These are phyloP conservation scores for Amphimedon queenslandica DNA, from an alignment of 37 sponge, comb jelly and placozoan genomes.

Conservation along the genomic window DNA sequence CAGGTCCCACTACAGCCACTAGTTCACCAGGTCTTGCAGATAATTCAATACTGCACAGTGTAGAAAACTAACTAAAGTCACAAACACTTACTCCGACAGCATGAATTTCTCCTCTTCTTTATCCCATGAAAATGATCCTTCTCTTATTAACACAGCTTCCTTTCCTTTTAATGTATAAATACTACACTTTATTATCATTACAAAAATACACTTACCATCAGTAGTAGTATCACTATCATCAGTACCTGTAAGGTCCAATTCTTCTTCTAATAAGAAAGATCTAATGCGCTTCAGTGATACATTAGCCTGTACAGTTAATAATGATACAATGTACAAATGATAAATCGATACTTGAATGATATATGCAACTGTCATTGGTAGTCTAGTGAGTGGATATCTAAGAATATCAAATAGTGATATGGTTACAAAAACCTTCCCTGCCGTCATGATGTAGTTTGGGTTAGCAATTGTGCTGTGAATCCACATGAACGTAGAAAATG, in stretches of 20 bases:
- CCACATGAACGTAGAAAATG: slow-evolving; percentile 68
- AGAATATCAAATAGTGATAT: slow-evolving; percentile 83
- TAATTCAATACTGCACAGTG: too few relatives aligned
- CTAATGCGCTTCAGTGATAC: slow-evolving; percentile 72
- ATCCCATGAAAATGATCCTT: slow-evolving; percentile 59
- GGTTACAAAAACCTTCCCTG: slow-evolving; percentile 75
- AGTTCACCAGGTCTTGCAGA: too few relatives aligned
- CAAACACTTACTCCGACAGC: too few relatives aligned
- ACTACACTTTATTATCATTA: neutral
- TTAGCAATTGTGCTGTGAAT: neutral
- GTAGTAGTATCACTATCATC: slow-evolving; percentile 13
- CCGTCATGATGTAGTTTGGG: slow-evolving; percentile 48
- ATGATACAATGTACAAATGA: too few relatives aligned
- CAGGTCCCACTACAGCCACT: slow-evolving; percentile 86
- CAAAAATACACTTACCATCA: neutral
- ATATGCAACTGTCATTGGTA: slow-evolving; percentile 55
- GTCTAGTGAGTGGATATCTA: slow-evolving; percentile 57
- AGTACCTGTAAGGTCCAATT: slow-evolving; percentile 51
- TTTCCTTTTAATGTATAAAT: neutral
- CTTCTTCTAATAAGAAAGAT: slow-evolving; percentile 58
- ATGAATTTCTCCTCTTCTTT: too few relatives aligned
- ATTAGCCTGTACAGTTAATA: slow-evolving; percentile 64
- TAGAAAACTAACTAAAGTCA: too few relatives aligned
- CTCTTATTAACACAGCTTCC: slow-evolving; percentile 18
- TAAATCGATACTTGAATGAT: slow-evolving; percentile 58